Evolutionary conservation across 2,113 vertebrate genomes (phyloP).

Genomic region (Daubentonia madagascariensis): DNA sequence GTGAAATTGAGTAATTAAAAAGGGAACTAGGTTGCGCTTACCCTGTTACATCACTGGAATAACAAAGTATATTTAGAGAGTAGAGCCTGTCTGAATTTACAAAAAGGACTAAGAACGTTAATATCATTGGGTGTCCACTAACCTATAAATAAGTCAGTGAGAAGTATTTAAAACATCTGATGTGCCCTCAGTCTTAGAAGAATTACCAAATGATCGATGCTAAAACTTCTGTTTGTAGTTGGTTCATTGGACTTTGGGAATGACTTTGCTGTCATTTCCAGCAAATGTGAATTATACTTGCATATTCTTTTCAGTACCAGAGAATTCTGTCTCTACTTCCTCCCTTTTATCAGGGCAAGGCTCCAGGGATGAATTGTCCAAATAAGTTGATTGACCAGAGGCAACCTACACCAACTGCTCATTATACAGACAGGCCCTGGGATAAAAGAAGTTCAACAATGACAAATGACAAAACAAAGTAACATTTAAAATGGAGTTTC

Average conservation of each 20-base stretch:
- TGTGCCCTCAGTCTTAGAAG: not conserved
- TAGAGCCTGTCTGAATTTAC: conserved; percentile 45
- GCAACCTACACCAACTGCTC: not conserved
- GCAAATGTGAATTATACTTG: not conserved
- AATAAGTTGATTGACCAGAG: not conserved
- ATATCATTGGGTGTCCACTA: conserved; percentile 3
- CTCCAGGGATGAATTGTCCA: not conserved
- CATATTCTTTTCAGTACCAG: not conserved
- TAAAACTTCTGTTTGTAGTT: conserved; percentile 18
- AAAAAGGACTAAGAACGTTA: conserved; percentile 46
- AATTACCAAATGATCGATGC: not conserved
- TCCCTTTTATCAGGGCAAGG: not conserved
- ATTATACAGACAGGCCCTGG: not conserved
- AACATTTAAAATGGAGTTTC: not conserved
- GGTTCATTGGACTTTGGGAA: not conserved
- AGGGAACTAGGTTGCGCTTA: conserved; percentile 55
- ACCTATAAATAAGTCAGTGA: conserved; percentile 32
- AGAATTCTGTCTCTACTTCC: not conserved
- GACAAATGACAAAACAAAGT: not conserved
- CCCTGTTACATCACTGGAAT: conserved; percentile 69
- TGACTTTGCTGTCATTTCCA: not conserved
- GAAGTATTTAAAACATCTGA: not conserved
- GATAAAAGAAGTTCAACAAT: not conserved
- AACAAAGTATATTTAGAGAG: conserved; percentile 67
- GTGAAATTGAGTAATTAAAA: conserved; percentile 73